Percentiles rank a stretch among this genome's conserved stretches.
Conservation (phyloP, 2,888 invertebrate genomes). For the Pristionchus japonicus region DNA sequence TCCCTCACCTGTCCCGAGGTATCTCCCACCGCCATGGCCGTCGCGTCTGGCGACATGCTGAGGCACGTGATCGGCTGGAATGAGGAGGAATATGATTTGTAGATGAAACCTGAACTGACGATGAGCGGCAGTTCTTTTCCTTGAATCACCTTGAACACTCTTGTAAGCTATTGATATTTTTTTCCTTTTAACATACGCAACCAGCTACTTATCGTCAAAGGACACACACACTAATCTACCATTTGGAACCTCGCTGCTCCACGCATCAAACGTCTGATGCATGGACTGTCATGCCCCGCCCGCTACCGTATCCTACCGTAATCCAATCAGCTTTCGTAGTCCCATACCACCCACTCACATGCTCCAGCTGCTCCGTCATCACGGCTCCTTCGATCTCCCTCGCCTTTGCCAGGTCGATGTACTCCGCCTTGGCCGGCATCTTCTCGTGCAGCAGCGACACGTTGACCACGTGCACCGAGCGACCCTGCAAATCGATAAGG, state of each 20-base stretch:
- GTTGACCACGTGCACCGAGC: slow-evolving; percentile 60
- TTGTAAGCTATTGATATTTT: too few species aligned
- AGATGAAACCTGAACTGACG: neutral
- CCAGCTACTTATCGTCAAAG: too few species aligned
- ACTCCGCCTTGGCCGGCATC: slow-evolving; percentile 2
- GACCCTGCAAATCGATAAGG: slow-evolving; percentile 57
- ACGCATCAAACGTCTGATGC: too few species aligned
- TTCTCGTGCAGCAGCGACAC: slow-evolving; percentile 52
- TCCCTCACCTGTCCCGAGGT: slow-evolving; percentile 39
- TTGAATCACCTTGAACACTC: too few species aligned
- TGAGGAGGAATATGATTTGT: neutral
- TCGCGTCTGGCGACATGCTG: slow-evolving; percentile 70
- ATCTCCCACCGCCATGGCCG: slow-evolving; percentile 66
- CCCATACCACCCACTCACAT: slow-evolving; percentile 44
- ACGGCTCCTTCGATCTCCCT: slow-evolving; percentile 53
- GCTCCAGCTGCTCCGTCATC: slow-evolving; percentile 52
- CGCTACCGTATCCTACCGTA: too few species aligned
- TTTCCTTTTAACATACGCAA: too few species aligned
- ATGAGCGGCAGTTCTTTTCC: too few species aligned
- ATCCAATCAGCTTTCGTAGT: too few species aligned
- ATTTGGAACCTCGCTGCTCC: too few species aligned
- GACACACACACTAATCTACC: too few species aligned
- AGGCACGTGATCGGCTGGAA: slow-evolving; percentile 55
- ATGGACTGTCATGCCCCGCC: too few species aligned
- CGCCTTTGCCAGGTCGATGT: slow-evolving; percentile 53